phyloP scores from a whole-genome alignment of 1,140 invertebrate genomes.

The Zaprionus inermis region DNA sequence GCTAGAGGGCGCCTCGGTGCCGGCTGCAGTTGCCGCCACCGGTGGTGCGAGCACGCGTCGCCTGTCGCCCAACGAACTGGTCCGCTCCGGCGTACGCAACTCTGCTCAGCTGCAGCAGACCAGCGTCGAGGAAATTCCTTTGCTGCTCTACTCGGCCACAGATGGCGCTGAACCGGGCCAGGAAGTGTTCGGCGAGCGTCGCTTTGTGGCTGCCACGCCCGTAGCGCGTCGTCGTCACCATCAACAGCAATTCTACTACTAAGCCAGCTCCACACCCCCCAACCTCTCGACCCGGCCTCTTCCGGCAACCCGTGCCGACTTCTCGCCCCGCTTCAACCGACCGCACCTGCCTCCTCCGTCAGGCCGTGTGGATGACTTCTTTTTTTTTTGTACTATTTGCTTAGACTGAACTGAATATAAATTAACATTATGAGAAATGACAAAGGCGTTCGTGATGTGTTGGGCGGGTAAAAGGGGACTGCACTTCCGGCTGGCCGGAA shows the following conservation, averaged over 20 bases:
- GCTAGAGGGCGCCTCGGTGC: constrained; percentile 49
- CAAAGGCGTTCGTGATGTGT: constrained; percentile 60
- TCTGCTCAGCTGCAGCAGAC: constrained; percentile 66
- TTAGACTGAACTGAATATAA: constrained; percentile 83
- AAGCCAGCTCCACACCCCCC: too few species aligned
- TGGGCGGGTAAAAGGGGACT: neutral
- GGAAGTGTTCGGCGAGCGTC: constrained; percentile 52
- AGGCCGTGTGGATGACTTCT: constrained; percentile 48
- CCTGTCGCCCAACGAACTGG: constrained; percentile 59
- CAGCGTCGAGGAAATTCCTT: constrained; percentile 75
- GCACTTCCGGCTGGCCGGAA: constrained; percentile 40
- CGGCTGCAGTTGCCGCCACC: neutral
- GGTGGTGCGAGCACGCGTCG: constrained; percentile 46
- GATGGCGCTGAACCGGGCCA: constrained; percentile 43
- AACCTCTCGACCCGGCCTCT: too few species aligned
- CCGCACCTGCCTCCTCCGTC: constrained; percentile 11
- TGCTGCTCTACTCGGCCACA: constrained; percentile 75
- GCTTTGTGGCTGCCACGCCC: constrained; percentile 68
- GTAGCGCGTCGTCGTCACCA: constrained; percentile 62
- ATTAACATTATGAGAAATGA: constrained; percentile 82
- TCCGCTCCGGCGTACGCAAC: constrained; percentile 65
- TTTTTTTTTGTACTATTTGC: constrained; percentile 63
- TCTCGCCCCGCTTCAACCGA: neutral
- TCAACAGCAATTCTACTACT: constrained; percentile 46
- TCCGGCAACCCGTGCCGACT: neutral